These are phyloP conservation scores for Enteromius unitaeniatus DNA, from an alignment of 2,797 vertebrate genomes.

Conservation along the genomic window DNA sequence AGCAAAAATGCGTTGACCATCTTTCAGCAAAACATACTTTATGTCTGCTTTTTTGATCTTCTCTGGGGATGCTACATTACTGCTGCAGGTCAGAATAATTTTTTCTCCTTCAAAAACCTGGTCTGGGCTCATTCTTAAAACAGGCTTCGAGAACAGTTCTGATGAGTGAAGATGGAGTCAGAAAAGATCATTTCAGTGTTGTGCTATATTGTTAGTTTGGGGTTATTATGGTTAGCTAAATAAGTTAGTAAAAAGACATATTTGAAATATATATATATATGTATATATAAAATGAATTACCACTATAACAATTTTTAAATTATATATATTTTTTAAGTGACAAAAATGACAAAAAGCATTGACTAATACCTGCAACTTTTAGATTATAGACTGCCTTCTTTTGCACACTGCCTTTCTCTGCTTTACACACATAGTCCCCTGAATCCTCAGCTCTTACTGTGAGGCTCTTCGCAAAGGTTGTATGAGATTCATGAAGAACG, in stretches of 20 bases:
- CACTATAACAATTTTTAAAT: too few relatives aligned
- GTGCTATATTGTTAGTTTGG: background rate
- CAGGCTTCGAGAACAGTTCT: constrained; percentile 77
- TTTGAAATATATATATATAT: too few relatives aligned
- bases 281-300: too few relatives aligned
- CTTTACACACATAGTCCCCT: constrained; percentile 74
- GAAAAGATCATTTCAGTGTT: background rate
- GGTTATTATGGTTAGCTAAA: background rate
- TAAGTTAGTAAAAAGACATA: too few relatives aligned
- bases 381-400: constrained; percentile 59
- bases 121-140: constrained; percentile 59
- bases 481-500: constrained; percentile 54
- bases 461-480: constrained; percentile 56
- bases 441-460: constrained; percentile 54
- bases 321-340: too few relatives aligned
- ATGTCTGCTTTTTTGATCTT: constrained; percentile 58
- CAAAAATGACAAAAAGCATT: too few relatives aligned
- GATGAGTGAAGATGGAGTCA: constrained; percentile 40
- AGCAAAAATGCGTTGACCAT: constrained; percentile 35
- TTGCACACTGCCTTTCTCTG: constrained; percentile 67
- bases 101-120: constrained; percentile 65
- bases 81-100: constrained; percentile 68
- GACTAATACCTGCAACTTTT: constrained; percentile 62
- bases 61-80: constrained; percentile 38
- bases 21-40: constrained; percentile 66